These are phyloP conservation scores for Deilephila elpenor DNA, from an alignment of 2,888 invertebrate genomes.

Conservation along the genomic window DNA sequence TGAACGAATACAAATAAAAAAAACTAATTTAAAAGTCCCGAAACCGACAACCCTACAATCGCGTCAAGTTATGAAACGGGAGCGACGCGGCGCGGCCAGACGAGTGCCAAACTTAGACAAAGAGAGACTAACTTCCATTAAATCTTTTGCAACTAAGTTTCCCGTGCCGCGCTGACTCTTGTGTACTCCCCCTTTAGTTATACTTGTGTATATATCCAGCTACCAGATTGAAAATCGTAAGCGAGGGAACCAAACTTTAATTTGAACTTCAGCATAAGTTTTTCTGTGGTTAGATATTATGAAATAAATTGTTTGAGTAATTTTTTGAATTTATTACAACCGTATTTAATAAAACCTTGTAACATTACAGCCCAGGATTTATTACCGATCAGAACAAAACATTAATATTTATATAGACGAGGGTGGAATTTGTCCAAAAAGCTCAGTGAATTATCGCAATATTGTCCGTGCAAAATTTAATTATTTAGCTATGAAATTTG, in stretches of 20 bases:
- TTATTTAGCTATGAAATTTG: not conserved
- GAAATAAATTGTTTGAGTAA: no score
- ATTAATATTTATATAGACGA: no score
- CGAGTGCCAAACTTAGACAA: constrained; percentile 80
- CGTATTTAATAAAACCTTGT: no score
- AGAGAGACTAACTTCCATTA: constrained; percentile 82
- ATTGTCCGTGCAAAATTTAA: no score
- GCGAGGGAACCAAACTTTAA: not conserved
- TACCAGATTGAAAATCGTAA: constrained; percentile 1
- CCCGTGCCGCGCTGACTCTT: constrained; percentile 67
- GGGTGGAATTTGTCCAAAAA: no score
- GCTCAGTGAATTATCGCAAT: no score
- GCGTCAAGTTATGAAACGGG: constrained; percentile 70
- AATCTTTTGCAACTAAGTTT: constrained; percentile 82
- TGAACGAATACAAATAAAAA: not conserved
- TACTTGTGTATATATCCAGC: constrained; percentile 7
- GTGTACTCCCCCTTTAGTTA: constrained; percentile 43
- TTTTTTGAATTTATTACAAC: no score
- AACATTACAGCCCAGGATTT: no score
- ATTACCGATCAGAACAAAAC: no score
- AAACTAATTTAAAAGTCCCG: constrained; percentile 22
- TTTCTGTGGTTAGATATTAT: not conserved
- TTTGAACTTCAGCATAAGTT: not conserved
- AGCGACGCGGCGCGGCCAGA: constrained; percentile 67
- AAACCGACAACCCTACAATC: constrained; percentile 58